Evolutionary conservation across 2,113 vertebrate species (phyloP).

Genomic region (Zosterops lateralis): DNA sequence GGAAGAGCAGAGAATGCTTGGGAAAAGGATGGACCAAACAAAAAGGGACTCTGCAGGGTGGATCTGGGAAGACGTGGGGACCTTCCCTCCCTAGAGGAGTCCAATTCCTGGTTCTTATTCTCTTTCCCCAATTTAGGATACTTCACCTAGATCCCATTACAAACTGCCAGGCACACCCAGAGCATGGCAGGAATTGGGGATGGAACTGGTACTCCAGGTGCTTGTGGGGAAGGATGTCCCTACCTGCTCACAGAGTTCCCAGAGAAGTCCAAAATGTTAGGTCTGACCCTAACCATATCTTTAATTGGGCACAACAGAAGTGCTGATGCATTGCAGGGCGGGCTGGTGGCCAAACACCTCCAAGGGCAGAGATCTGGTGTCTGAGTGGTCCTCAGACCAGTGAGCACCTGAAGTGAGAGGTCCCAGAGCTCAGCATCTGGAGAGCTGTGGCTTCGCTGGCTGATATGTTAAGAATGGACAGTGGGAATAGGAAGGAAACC

Average conservation of each 20-base stretch:
- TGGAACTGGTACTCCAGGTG: neutral
- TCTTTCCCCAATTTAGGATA: neutral
- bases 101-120: neutral
- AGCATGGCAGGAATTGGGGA: neutral
- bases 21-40: neutral
- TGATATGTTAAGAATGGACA: neutral
- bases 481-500: neutral
- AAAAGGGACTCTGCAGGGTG: neutral
- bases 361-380: neutral
- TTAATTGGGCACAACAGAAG: neutral
- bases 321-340: neutral
- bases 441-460: neutral
- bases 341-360: neutral
- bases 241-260: neutral
- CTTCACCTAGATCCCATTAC: neutral
- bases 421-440: neutral
- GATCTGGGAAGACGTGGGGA: neutral
- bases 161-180: neutral
- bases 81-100: neutral
- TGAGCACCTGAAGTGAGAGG: neutral
- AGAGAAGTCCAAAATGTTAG: neutral
- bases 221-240: fast-evolving
- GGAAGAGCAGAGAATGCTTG: neutral
- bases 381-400: neutral
- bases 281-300: fast-evolving